Percentiles rank a stretch among this genome's conserved stretches.
Evolutionary conservation across 2,888 invertebrate species (phyloP).

Genomic region (Epinotia nisella): DNA sequence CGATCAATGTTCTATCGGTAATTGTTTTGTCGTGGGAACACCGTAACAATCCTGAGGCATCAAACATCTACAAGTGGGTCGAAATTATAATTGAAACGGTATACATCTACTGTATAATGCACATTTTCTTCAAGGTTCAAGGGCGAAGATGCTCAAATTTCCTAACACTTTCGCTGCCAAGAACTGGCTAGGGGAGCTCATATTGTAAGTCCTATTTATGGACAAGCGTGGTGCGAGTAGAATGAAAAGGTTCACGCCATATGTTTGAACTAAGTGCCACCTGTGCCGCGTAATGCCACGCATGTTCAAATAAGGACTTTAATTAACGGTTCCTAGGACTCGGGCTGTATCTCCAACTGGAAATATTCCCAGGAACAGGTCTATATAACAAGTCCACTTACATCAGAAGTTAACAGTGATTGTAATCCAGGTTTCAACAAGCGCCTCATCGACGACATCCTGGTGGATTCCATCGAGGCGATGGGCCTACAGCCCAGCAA

Average conservation of each 20-base stretch:
- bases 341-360: not conserved
- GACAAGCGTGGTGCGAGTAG: not conserved
- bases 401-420: constrained; percentile 3
- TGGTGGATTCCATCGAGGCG: constrained; percentile 90
- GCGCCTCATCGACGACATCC: constrained; percentile 91
- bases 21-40: not conserved
- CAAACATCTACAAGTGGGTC: not conserved
- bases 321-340: not conserved
- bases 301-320: not conserved
- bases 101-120: not conserved
- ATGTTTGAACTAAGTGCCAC: not conserved
- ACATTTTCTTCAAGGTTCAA: not conserved
- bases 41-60: not conserved
- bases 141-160: not conserved
- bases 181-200: not conserved
- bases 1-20: not conserved
- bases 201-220: not conserved
- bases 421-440: constrained; percentile 83
- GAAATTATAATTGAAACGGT: too few relatives aligned
- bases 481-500: constrained; percentile 89
- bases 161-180: not conserved
- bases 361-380: not conserved
- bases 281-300: not conserved
- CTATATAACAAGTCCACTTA: not conserved
- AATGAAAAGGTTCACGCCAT: not conserved